Base-by-base conservation (phyloP, 2,888 invertebrate genomes). In the Drosophila kokeensis region DNA sequence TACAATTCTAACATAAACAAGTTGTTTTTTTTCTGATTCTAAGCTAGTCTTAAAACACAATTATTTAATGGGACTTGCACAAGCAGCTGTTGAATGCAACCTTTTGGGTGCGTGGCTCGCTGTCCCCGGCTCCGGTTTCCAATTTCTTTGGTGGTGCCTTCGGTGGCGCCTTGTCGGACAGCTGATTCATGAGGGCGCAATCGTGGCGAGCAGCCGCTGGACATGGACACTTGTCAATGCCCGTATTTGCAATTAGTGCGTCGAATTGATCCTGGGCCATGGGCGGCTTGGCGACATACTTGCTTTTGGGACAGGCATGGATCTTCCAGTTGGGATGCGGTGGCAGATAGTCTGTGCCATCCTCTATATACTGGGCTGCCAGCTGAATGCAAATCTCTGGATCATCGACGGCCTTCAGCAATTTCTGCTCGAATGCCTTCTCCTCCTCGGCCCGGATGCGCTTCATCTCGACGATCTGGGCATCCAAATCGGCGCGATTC, bases 251-350 rank as follows among this genome's bases (percentile, higher is more conserved):
- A 7, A 82, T 38, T 0, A 64, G 66, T 0, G 66, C 58, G 18
- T 73, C 70, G 18, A 73, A 70, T 11, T 78, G 50, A 2, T 73
- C 34, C 18, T 73, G 60, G 4, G 61, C 11, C 61, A 72, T 73
- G 7, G 83, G 76, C 4, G 80, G 27, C 18, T 88, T 84, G 2
- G 64, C 57, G 0, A 86, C 72, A 42, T 79, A 86, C 15, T 75
- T 69, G n/a, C 75, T 73, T 2, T 66, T 70, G 36, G 90, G 77
- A 11, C 89, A 87, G 2, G 82, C 79, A 13, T 88, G 54, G 5
- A 91, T 68, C 5, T 79, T 82, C 93, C 93, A 93, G 69, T 92
- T 92, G 6, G 92, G 87, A 82, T 93, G 92, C 4, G 90, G 86
- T 0, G 83, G 63, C 54, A 92, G 73, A 58, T 89, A 93, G 48